Evolutionary conservation across 2,797 vertebrate genomes (phyloP), one percentile per base, ranked within the genome.

Genomic region (Anableps anableps): DNA sequence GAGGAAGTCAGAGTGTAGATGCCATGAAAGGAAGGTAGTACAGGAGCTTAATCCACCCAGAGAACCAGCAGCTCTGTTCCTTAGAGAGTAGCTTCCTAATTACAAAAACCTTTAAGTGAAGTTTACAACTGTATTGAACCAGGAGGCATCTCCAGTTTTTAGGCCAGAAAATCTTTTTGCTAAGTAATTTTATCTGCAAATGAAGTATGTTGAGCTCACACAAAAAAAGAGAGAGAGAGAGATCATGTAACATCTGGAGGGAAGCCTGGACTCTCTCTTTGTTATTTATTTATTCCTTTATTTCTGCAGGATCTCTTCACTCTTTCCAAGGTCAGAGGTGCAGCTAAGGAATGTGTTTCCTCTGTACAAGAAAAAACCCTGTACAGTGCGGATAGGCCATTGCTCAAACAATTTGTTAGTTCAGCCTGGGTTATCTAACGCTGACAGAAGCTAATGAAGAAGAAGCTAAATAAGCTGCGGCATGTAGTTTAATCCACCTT

Each of bases 301-400:
- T 91, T 92, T 92, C 90, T 89, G 84, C 80, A 88, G 86, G 86
- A 92, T 94, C 84, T 84, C 78, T 82, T 88, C 85, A 60, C 80
- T 92, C 86, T 89, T 78, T 92, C 80, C 82, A 80, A 88, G 93
- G 94, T 94, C 94, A 95, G 80, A 92, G 89, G 93, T 93, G 86
- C 71, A 74, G 78, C 84, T 62, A 66, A 93, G 90, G 94, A 95
- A 95, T 95, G 94, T 89, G 91, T 93, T 93, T 93, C 91, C 90
- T 92, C 89, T 60, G 66, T 89, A 92, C 88, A 88, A 90, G 84
- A 60, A 60, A 53, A 83, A 91, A 88, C 31, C 81, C 83, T 86
- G 83, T 83, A 78, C 82, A 81, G 85, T 84, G 55, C 43, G 43
- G 50, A 75, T 77, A 77, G 76, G 79, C 50, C 86, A 83, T 62